A percentile compares a stretch with the other conserved stretches of the same genome.
These are phyloP conservation scores for Sciurus niger DNA, from an alignment of 2,113 vertebrate species.

Conservation along the genomic window DNA sequence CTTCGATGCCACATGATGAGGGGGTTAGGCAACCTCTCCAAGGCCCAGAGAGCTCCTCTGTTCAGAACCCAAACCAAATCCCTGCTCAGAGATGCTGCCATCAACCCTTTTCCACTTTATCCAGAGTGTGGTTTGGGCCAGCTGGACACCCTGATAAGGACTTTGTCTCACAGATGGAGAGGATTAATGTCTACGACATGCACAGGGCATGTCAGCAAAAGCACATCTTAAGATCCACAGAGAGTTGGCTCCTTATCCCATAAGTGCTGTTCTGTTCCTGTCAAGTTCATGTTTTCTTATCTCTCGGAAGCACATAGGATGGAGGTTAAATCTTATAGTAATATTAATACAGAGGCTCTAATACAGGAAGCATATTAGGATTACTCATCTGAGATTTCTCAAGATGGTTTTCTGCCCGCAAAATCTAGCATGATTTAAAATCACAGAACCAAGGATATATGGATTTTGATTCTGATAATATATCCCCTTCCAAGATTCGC, in stretches of 20 bases:
- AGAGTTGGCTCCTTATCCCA: not conserved
- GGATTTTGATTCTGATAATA: not conserved
- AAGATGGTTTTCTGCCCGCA: not conserved
- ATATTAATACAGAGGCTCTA: not conserved
- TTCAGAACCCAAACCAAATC: slow-evolving; percentile 12
- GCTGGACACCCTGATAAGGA: not conserved
- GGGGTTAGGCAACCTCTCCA: not conserved
- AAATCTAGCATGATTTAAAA: not conserved
- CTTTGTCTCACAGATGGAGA: not conserved
- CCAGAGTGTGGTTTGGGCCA: not conserved
- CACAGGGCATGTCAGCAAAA: not conserved
- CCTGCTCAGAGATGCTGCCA: not conserved
- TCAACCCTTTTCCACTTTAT: not conserved
- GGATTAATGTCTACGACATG: not conserved
- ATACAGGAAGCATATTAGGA: not conserved
- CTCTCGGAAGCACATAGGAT: not conserved
- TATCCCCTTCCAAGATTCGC: not conserved
- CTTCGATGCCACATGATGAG: not conserved
- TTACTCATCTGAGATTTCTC: not conserved
- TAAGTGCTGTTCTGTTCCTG: not conserved
- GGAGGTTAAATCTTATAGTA: not conserved
- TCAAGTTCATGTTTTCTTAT: not conserved
- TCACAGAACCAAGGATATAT: not conserved
- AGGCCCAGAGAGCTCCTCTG: not conserved
- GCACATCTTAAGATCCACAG: not conserved